Base-by-base conservation (phyloP, 2,888 invertebrate genomes). In the Mellilla xanthometata region DNA sequence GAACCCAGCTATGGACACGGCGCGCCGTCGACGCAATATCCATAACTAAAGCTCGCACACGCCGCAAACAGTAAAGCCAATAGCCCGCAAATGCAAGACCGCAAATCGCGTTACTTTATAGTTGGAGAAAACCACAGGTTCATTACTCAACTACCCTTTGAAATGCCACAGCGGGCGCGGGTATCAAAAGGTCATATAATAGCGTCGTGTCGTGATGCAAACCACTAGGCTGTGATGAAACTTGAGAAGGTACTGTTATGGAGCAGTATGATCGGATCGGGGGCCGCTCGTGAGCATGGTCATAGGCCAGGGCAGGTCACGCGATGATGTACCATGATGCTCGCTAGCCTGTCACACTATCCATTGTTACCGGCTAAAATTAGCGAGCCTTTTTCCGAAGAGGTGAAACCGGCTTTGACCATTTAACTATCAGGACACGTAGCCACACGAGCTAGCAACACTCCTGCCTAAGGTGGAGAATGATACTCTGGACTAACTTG, bases 51-150 rank as follows among this genome's bases (percentile, higher is more conserved):
- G 36, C 36, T 15, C 28, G 36, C 12, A 27, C 8, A 28, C 23
- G 47, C 36, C 44, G 36, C 53, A 49, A 41, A 38, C 38, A 42
- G 43, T 39, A 56, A 58, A 64, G 61, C 56, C 62, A 61, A 67
- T 61, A 60, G 58, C 49, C 57, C 55, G 63, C 61, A 58, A 63
- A 60, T 54, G 54, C 52, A 56, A 53, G 49, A 64, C 60, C 63
- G 53, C 68, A 69, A 67, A 67, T 68, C 65, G 49, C 59, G 65
- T 64, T 69, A 64, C 59, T 63, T 65, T 58, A 63, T 54, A 65
- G 65, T 58, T 58, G 58, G 59, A 60, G 60, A 51, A 54, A 58
- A 65, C 62, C 65, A 56, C 66, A 63, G 58, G 60, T 61, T 67
- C 65, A 69, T 69, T 63, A 69, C 52, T 54, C 61, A 56, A 50